These are phyloP conservation scores for Kryptolebias ocellatus DNA, from an alignment of 2,797 vertebrate species.

Conservation along the genomic window DNA sequence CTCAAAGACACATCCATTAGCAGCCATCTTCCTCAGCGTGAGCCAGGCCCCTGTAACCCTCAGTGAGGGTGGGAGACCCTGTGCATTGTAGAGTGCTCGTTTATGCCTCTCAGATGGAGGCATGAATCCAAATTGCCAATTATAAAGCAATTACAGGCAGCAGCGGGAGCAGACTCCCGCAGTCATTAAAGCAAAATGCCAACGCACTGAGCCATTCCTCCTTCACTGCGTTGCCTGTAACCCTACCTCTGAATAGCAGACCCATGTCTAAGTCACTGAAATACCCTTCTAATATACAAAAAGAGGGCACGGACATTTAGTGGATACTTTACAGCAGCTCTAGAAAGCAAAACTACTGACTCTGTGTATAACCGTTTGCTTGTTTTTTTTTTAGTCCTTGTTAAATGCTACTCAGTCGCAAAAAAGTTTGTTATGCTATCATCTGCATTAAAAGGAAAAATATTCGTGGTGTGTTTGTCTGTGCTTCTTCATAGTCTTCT, in stretches of 20 bases:
- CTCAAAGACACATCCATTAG: conserved; percentile 71
- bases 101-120: conserved; percentile 82
- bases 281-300: conserved; percentile 51
- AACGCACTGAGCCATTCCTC: conserved; percentile 66
- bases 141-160: conserved; percentile 86
- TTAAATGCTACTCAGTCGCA: conserved; percentile 4
- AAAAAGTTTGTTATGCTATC: conserved; percentile 4
- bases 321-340: conserved; percentile 24
- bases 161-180: conserved; percentile 78
- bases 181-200: conserved; percentile 82
- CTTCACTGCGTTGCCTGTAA: conserved; percentile 48
- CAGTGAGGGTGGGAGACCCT: conserved; percentile 71
- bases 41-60: conserved; percentile 68
- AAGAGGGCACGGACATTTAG: conserved; percentile 36
- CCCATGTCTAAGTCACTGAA: conserved; percentile 57
- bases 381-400: neutral
- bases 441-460: conserved; percentile 51
- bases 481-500: conserved; percentile 16
- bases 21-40: conserved; percentile 63
- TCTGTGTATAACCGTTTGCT: conserved; percentile 29
- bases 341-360: conserved; percentile 21
- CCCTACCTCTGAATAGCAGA: conserved; percentile 53
- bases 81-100: conserved; percentile 71
- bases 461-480: conserved; percentile 15
- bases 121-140: conserved; percentile 85